Evolutionary conservation across 2,797 vertebrate genomes (phyloP).

Genomic region (Eutrigla gurnardus): DNA sequence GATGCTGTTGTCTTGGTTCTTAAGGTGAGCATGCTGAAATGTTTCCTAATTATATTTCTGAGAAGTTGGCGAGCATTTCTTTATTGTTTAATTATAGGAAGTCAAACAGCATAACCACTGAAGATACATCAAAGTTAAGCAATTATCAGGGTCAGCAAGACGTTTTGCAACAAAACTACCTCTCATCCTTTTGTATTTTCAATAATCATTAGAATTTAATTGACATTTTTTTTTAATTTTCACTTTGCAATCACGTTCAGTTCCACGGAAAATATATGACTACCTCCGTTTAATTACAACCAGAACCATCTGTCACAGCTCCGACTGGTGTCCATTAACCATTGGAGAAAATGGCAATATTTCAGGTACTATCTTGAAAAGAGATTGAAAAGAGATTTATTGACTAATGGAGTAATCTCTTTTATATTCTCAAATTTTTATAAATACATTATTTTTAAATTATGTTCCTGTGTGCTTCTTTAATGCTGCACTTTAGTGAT

Average conservation of each 20-base stretch:
- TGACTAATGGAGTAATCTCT: conserved; percentile 50
- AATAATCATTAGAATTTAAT: neutral
- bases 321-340: conserved; percentile 34
- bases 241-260: neutral
- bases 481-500: conserved; percentile 70
- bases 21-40: conserved; percentile 14
- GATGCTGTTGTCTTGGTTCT: conserved; percentile 1
- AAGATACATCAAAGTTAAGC: conserved; percentile 31
- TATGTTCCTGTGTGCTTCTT: conserved; percentile 56
- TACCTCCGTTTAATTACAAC: conserved; percentile 13
- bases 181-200: conserved; percentile 4
- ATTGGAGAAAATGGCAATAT: conserved; percentile 10
- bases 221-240: neutral
- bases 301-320: conserved; percentile 28
- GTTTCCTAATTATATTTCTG: neutral
- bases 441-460: conserved; percentile 70
- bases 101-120: conserved; percentile 19
- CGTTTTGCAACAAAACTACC: neutral
- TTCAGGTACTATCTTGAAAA: conserved; percentile 50
- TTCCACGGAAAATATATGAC: neutral
- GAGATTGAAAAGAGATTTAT: conserved; percentile 50
- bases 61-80: neutral
- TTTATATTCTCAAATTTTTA: conserved; percentile 58
- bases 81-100: conserved; percentile 30
- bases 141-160: conserved; percentile 24